Percentiles rank a stretch among this genome's conserved stretches.
phyloP scores from a whole-genome alignment of 2,888 invertebrate species.

The Drosophila pegasa region DNA sequence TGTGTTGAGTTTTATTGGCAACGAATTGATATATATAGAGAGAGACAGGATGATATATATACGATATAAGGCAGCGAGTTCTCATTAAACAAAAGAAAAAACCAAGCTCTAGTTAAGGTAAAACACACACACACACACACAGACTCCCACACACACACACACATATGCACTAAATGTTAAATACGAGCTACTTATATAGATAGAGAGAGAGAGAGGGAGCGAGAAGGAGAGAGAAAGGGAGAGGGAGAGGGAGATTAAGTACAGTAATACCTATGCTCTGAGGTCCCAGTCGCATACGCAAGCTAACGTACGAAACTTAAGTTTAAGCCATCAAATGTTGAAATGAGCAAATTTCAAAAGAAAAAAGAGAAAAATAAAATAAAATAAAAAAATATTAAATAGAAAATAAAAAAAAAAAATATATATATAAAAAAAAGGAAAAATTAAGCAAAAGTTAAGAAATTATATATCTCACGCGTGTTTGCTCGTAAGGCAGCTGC shows the following conservation, averaged over 20 bases:
- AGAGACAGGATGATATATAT: conserved; percentile 24
- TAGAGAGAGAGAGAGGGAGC: conserved; percentile 12
- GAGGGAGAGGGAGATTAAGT: conserved; percentile 21
- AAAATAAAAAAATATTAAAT: no score
- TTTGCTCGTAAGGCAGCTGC: conserved; percentile 44
- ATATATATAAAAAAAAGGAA: not conserved
- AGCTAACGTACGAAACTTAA: conserved; percentile 39
- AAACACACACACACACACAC: conserved; percentile 44
- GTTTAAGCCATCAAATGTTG: conserved; percentile 64
- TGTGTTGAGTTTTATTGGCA: conserved; percentile 78
- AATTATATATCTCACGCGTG: conserved; percentile 51
- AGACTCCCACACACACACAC: conserved; percentile 30
- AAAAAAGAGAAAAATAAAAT: conserved; percentile 15
- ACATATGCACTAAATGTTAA: conserved; percentile 72
- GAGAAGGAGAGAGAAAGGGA: conserved; percentile 34
- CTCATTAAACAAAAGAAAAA: conserved; percentile 29
- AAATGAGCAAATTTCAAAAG: conserved; percentile 64
- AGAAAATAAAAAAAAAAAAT: not conserved
- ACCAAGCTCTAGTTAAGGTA: conserved; percentile 60
- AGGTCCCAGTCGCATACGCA: conserved; percentile 71
- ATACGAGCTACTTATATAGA: conserved; percentile 63
- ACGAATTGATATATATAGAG: conserved; percentile 55
- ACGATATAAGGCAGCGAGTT: conserved; percentile 48
- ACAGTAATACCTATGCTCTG: conserved; percentile 53
- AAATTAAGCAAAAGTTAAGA: not conserved